Base-by-base conservation (phyloP, 1,140 invertebrate species). In the Tetranychus cinnabarinus region DNA sequence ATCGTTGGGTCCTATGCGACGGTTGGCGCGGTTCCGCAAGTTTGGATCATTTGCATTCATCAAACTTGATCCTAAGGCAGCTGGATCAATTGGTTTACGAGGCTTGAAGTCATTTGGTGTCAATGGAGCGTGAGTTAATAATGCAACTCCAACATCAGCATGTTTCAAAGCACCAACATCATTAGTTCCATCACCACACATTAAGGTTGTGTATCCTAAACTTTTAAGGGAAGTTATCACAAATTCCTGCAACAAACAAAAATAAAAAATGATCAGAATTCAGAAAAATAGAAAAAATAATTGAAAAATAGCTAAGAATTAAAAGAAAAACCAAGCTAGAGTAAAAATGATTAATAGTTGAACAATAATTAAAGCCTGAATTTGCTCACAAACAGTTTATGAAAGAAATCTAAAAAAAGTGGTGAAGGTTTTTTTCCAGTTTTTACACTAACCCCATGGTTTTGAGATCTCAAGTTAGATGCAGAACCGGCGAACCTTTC, bases 141-240 rank as follows among this genome's bases (percentile, higher is more conserved):
- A 36, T 8, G 64, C 64, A 54, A 65, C 62, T 81, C 89, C 90
- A 71, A 95, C 88, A 75, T 95, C 82, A 46, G 96, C 90, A 76
- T 99, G 95, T 78, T 98, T 99, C 10, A 99, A 76, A 34, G 96
- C 96, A n/a, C 96, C 96, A 35, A 99, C 96, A 77, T 99, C 96
- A 75, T 99, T 99, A 2, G 96, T 99, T 63, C 96, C 96, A 78
- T 99, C 96, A n/a, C 96, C 96, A 72, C 95, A 98, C 96, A 99
- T 99, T 0, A 99, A 73, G 1, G 92, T 96, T 3, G 79, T 79
- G 69, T 81, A 93, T 33, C 95, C 95, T 1, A 90, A 70, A 37
- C 80, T 76, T 72, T 96, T 96, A 37, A 97, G 73, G 10, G 82
- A 81, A 2, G 88, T 84, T 47, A 98, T 85, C 2, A 97, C 85